Percentiles rank a stretch among this genome's conserved stretches.
These are phyloP conservation scores for Cyclopterus lumpus DNA, from an alignment of 2,797 vertebrate genomes.

Conservation along the genomic window DNA sequence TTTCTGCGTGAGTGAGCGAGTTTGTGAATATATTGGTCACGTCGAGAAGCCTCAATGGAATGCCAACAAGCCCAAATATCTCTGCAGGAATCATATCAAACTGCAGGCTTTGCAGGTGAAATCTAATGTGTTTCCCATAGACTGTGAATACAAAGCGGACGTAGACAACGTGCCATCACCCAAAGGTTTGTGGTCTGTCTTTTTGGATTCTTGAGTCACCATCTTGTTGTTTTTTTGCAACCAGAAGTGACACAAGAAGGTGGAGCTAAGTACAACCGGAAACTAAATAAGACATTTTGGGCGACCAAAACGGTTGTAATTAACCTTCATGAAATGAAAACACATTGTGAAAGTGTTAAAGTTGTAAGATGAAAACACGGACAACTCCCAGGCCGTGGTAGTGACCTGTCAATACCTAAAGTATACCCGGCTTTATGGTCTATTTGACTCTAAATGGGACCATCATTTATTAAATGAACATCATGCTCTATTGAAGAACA, in stretches of 20 bases:
- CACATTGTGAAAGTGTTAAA: background rate
- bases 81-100: constrained; percentile 33
- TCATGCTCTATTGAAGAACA: background rate
- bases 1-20: background rate
- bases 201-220: background rate
- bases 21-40: constrained; percentile 43
- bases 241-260: background rate
- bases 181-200: background rate
- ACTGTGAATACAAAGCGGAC: background rate
- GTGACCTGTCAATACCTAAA: background rate
- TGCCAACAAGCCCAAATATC: constrained; percentile 29
- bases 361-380: background rate
- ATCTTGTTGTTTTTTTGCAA: background rate
- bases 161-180: background rate
- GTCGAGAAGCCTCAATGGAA: constrained; percentile 32
- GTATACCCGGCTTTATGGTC: background rate
- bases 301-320: background rate
- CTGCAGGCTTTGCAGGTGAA: background rate
- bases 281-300: background rate
- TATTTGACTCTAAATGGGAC: background rate
- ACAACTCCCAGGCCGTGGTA: background rate
- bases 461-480: background rate
- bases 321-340: background rate
- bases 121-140: constrained; percentile 11
- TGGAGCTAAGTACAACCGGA: background rate